Base-by-base conservation (phyloP, 2,797 vertebrate genomes). In the Gadopsis bispinosus region DNA sequence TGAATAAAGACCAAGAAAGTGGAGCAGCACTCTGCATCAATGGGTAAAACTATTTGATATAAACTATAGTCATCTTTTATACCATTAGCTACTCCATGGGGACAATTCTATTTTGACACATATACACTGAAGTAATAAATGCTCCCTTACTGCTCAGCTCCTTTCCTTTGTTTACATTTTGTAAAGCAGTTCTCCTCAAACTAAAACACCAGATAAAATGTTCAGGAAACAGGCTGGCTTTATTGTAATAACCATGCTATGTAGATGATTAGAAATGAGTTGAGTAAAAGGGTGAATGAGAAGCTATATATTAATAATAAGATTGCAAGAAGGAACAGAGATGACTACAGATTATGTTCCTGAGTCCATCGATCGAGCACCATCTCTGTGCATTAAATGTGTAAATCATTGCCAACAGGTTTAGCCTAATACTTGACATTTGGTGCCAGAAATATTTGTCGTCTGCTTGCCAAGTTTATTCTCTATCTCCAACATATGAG, bases 401-500 rank as follows among this genome's bases (percentile, higher is more conserved):
- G 29, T 56, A 47, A 68, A 73, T 50, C 22, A 69, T 13, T 48
- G 14, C 45, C 35, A 53, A 48, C 67, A 53, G 20, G 58, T 70
- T 66, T 68, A 39, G 37, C 37, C 37, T 39, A 73, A 62, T 51
- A 61, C 1, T 67, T 62, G 8, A 33, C 20, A 78, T 68, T 78
- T 58, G 12, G 16, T 58, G 47, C 31, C 35, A 87, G 47, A 70
- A 48, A 78, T 70, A 69, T 78, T 11, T 71, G 65, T 72, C 53
- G 50, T 76, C 68, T 69, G 68, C 35, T 56, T 35, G 45, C 33
- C 63, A 64, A 75, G 45, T 83, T 73, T 51, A 35, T 26, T 67
- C 69, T 71, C 63, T 71, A 60, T 47, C 26, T 69, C 71, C 39
- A 81, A 51, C 55, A 77, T 65, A 66, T 26, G 55, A 84, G 79